phyloP scores from a whole-genome alignment of 2,888 invertebrate genomes.

The Desoria tigrina region DNA sequence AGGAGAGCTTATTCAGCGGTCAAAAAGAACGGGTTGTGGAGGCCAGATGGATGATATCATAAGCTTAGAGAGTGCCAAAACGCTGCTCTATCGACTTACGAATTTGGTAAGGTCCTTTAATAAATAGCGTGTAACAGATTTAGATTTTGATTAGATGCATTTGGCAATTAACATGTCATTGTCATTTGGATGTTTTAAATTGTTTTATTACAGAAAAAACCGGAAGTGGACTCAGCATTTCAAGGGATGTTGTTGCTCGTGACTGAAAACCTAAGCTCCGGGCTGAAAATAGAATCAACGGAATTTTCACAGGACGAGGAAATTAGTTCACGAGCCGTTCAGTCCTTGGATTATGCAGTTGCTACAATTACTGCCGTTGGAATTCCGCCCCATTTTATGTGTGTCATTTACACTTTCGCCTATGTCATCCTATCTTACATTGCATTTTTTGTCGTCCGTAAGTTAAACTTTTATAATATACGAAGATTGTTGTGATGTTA shows the following conservation, averaged over 20 bases:
- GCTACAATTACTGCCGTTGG: conserved; percentile 28
- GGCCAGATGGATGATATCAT: conserved; percentile 32
- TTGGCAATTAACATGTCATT: too few species aligned
- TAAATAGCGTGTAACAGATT: too few species aligned
- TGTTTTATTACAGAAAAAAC: conserved; percentile 33
- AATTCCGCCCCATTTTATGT: conserved; percentile 29
- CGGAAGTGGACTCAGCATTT: conserved; percentile 46
- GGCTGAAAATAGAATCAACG: conserved; percentile 26
- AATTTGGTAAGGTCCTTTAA: conserved; percentile 39
- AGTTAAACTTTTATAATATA: neutral
- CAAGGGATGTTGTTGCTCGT: conserved; percentile 43
- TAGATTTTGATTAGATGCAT: too few species aligned
- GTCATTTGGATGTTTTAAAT: too few species aligned
- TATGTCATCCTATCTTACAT: neutral
- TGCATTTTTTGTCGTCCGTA: neutral
- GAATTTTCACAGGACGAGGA: conserved; percentile 2
- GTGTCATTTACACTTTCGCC: neutral
- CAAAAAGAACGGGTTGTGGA: conserved; percentile 34
- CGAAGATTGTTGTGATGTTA: too few species aligned
- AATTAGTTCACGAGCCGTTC: conserved; percentile 19
- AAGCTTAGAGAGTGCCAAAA: conserved; percentile 39
- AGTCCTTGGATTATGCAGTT: conserved; percentile 8
- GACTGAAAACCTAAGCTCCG: conserved; percentile 47
- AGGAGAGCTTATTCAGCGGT: conserved; percentile 40
- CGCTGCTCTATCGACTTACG: conserved; percentile 35